phyloP scores from a whole-genome alignment of 2,888 invertebrate genomes.

The Aethes cnicana region DNA sequence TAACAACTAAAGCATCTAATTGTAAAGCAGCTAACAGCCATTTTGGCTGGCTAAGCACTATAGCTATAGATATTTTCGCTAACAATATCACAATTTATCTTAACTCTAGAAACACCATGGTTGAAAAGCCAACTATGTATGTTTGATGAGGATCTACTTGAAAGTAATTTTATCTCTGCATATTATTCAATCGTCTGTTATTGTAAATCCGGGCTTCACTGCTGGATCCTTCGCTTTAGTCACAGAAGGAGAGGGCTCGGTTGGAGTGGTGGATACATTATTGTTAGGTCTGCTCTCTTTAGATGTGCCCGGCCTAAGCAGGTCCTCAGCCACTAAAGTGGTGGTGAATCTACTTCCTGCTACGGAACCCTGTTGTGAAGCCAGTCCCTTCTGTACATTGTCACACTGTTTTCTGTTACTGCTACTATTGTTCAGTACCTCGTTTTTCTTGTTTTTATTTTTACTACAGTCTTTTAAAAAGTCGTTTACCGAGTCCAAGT shows the following conservation, averaged over 20 bases:
- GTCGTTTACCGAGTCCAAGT: conserved; percentile 56
- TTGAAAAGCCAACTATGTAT: no score
- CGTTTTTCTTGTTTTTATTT: conserved; percentile 50
- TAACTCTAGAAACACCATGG: conserved; percentile 9
- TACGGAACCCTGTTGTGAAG: conserved; percentile 44
- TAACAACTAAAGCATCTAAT: conserved; percentile 11
- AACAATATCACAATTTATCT: conserved; percentile 27
- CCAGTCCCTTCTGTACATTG: conserved; percentile 61
- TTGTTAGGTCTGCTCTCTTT: conserved; percentile 51
- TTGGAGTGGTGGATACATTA: conserved; percentile 38
- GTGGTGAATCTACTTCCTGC: conserved; percentile 68
- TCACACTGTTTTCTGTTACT: conserved; percentile 70
- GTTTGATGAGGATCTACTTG: no score
- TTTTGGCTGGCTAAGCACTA: conserved; percentile 1
- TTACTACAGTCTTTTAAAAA: conserved; percentile 54
- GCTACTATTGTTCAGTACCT: conserved; percentile 64
- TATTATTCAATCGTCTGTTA: conserved; percentile 48
- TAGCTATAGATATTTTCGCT: background rate
- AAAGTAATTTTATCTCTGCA: no score
- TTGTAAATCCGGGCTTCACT: conserved; percentile 66
- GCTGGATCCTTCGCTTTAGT: conserved; percentile 62
- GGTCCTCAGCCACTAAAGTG: conserved; percentile 65
- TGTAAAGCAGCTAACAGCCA: conserved; percentile 1
- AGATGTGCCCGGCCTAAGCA: conserved; percentile 50
- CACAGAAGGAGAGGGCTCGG: conserved; percentile 49